These are phyloP conservation scores for Micromys minutus DNA, from an alignment of 2,113 vertebrate species.

Conservation along the genomic window DNA sequence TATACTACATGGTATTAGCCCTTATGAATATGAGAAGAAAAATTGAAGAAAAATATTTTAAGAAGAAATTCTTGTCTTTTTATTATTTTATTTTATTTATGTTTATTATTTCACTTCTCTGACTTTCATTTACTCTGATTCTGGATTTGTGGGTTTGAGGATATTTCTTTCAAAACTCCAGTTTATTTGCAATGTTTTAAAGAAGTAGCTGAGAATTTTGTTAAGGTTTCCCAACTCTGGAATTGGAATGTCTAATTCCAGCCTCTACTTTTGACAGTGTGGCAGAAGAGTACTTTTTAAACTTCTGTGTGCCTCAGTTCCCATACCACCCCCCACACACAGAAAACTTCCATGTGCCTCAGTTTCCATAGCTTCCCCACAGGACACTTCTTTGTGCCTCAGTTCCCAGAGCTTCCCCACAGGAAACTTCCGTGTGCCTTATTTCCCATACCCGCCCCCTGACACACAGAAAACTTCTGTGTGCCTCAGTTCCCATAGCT, in stretches of 20 bases:
- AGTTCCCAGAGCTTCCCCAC: not conserved
- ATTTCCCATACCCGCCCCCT: not conserved
- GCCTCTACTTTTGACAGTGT: not conserved
- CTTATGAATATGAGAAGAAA: slow-evolving; percentile 47
- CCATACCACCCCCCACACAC: too few relatives aligned
- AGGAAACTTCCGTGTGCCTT: not conserved
- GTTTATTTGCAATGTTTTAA: not conserved
- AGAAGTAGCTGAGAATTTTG: not conserved
- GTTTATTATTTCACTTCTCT: slow-evolving; percentile 27
- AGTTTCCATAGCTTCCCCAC: not conserved
- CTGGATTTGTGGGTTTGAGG: not conserved
- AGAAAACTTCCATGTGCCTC: not conserved
- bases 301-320: not conserved
- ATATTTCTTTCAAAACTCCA: slow-evolving; percentile 36
- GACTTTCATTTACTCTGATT: slow-evolving; percentile 44
- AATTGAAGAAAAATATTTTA: not conserved
- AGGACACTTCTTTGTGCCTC: not conserved
- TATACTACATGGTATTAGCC: not conserved
- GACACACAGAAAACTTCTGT: not conserved
- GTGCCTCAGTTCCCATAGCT: not conserved
- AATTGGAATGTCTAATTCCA: slow-evolving; percentile 9
- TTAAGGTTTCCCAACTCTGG: not conserved
- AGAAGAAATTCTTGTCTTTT: not conserved
- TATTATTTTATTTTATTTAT: not conserved
- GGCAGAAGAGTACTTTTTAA: not conserved